A percentile compares a stretch with the other conserved stretches of the same genome.
Evolutionary conservation across 2,888 invertebrate genomes (phyloP).

Genomic region (Apamea epomidion): DNA sequence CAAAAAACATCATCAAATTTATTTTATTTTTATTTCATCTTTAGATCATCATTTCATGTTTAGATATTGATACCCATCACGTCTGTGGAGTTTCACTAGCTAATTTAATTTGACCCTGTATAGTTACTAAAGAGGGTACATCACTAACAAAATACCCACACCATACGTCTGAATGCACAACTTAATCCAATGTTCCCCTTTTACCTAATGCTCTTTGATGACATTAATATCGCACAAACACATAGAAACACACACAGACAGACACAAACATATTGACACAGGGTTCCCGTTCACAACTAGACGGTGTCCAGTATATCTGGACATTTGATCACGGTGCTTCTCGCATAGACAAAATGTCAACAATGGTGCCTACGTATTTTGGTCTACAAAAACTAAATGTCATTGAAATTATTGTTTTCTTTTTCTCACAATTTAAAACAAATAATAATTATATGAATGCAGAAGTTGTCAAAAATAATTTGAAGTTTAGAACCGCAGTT

Average conservation of each 20-base stretch:
- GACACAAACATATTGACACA: constrained; percentile 41
- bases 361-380: neutral
- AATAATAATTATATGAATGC: no score
- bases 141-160: constrained; percentile 3
- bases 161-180: neutral
- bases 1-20: no score
- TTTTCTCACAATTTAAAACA: no score
- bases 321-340: neutral
- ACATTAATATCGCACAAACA: constrained; percentile 35
- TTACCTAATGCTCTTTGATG: constrained; percentile 8
- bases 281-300: constrained; percentile 14
- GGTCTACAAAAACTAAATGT: neutral
- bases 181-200: constrained; percentile 11
- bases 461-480: neutral
- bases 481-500: no score
- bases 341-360: neutral
- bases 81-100: no score
- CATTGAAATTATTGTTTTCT: neutral
- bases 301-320: constrained; percentile 10
- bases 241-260: neutral
- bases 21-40: no score
- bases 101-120: no score
- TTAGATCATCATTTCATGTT: no score
- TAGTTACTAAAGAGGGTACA: neutral
- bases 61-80: no score